These are phyloP conservation scores for Diplogasteroides magnus DNA, from an alignment of 1,140 invertebrate species.

Conservation along the genomic window DNA sequence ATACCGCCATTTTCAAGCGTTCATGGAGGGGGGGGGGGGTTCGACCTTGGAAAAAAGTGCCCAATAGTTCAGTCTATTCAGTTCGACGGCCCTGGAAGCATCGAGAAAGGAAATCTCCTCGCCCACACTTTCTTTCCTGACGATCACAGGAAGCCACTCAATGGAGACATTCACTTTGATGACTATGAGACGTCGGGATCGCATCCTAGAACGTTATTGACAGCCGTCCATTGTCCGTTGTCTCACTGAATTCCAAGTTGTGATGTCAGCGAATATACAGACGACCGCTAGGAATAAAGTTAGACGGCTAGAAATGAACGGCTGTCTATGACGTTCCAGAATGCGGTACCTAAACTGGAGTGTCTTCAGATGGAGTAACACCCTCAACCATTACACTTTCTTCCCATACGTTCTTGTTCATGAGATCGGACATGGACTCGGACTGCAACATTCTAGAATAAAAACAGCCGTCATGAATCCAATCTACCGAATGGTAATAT, in stretches of 20 bases:
- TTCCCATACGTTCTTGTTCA: constrained; percentile 29
- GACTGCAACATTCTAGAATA: constrained; percentile 22
- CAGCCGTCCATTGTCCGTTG: no score
- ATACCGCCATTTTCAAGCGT: no score
- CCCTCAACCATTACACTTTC: not conserved
- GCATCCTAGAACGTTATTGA: no score
- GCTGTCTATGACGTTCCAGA: no score
- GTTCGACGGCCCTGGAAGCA: constrained; percentile 23
- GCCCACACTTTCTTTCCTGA: constrained; percentile 29
- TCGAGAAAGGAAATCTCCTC: constrained; percentile 24
- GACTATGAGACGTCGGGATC: constrained; percentile 22
- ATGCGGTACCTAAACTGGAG: no score
- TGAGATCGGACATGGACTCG: constrained; percentile 28
- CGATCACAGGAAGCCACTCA: constrained; percentile 14
- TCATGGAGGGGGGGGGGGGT: no score
- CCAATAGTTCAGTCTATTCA: no score
- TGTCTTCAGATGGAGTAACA: not conserved
- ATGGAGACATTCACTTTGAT: constrained; percentile 31
- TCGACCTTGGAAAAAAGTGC: no score
- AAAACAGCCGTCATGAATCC: constrained; percentile 22
- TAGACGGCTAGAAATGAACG: not conserved
- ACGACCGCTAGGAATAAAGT: no score
- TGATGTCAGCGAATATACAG: no score
- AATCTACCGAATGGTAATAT: constrained; percentile 5
- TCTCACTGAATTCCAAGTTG: no score